Percentiles rank a stretch among this genome's conserved stretches.
Conservation (phyloP, 2,797 vertebrate species). For the Bufotes viridis region DNA sequence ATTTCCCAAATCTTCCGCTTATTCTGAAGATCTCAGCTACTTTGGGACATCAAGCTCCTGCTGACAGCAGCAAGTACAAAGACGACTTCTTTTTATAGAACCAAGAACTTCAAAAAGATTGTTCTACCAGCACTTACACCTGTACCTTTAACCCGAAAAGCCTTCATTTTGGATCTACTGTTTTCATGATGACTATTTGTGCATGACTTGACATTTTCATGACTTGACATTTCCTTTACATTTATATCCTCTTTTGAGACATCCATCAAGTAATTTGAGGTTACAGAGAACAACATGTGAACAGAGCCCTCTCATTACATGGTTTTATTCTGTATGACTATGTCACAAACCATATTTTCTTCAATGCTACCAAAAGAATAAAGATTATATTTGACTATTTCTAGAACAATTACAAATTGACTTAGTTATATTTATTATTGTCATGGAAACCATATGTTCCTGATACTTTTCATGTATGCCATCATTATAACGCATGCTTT, state of each 20-base stretch:
- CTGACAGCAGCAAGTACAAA: slow-evolving; percentile 5
- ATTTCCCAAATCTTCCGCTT: not conserved
- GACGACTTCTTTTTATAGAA: slow-evolving; percentile 14
- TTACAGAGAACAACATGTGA: not conserved
- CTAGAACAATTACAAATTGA: slow-evolving; percentile 4
- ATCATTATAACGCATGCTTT: slow-evolving; percentile 9
- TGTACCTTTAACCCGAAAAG: slow-evolving; percentile 28
- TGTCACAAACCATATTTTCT: not conserved
- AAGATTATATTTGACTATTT: slow-evolving; percentile 5
- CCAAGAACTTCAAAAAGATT: slow-evolving; percentile 4
- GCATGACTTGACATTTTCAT: slow-evolving; percentile 29
- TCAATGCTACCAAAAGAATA: not conserved
- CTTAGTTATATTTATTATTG: slow-evolving; percentile 14
- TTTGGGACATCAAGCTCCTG: slow-evolving; percentile 9
- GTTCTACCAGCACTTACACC: slow-evolving; percentile 29
- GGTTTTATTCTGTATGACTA: not conserved
- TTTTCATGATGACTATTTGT: slow-evolving; percentile 11
- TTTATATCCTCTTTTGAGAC: slow-evolving; percentile 22
- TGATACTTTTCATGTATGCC: not conserved
- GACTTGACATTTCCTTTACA: not conserved
- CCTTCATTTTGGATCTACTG: slow-evolving; percentile 26
- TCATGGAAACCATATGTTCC: not conserved
- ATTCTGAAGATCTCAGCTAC: slow-evolving; percentile 8
- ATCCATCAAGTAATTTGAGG: not conserved
- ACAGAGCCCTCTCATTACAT: not conserved